Conservation (phyloP, 2,113 vertebrate species). For the Heterotilapia buettikoferi region DNA sequence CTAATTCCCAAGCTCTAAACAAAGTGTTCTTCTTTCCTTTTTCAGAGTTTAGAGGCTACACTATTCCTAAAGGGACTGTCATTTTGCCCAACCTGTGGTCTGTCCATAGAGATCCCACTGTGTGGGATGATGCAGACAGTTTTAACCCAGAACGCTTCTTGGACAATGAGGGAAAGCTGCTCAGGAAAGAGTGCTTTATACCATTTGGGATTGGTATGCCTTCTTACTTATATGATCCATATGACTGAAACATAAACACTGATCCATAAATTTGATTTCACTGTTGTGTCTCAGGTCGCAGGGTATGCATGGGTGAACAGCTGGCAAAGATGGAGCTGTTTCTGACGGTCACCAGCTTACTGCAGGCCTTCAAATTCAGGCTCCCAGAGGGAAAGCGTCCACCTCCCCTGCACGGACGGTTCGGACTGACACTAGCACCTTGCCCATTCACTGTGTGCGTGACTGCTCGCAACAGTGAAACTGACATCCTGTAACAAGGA, state of each 20-base stretch:
- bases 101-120: conserved; percentile 84
- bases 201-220: conserved; percentile 90
- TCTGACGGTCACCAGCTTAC: conserved; percentile 81
- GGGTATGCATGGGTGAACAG: conserved; percentile 95
- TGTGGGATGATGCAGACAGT: conserved; percentile 86
- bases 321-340: conserved; percentile 97
- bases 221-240: background rate
- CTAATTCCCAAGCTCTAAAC: background rate
- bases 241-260: background rate
- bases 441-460: conserved; percentile 75
- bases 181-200: conserved; percentile 87
- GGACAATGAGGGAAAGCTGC: conserved; percentile 80
- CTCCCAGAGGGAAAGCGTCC: conserved; percentile 74
- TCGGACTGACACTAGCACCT: conserved; percentile 87
- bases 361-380: conserved; percentile 83
- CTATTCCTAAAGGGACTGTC: conserved; percentile 88
- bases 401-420: conserved; percentile 81
- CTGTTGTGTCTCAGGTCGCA: conserved; percentile 75
- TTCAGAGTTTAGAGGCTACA: conserved; percentile 85
- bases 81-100: conserved; percentile 89
- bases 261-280: background rate
- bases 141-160: conserved; percentile 87
- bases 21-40: background rate
- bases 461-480: conserved; percentile 15
- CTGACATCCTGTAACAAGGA: background rate